Evolutionary conservation across 2,888 invertebrate genomes (phyloP), one percentile per base, ranked within the genome.

Genomic region (Chymomyza caudatula): DNA sequence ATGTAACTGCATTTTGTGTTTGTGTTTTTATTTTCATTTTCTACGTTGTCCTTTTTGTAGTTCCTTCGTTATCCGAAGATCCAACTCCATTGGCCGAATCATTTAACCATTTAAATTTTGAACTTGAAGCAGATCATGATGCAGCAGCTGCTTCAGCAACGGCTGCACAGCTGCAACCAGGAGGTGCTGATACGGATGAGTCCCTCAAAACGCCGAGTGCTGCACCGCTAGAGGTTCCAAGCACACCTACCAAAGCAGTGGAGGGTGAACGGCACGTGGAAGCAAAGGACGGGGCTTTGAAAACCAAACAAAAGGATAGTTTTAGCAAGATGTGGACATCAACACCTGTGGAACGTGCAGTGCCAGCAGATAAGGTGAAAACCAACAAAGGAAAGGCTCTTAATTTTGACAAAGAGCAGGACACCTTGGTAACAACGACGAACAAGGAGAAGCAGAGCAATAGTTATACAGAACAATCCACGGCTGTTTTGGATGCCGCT

Each of bases 11-110:
- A 37, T 37, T 60, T 60, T 53, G 22, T 54, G 47, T 65, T 37
- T 37, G 29, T 47, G 29, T 58, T 42, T 8, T 29, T 44, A 11
- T 42, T 58, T 47, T 58, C 11, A 15, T 69, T 54, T 4, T 47
- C 19, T 63, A 22, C 51, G 66, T 11, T 73, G 29, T 65, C 59
- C 52, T 69, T 53, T 76, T 53, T 76, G 67, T 88, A 90, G 90
- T 90, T 77, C 91, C 91, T 85, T 91, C 91, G 68, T 81, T 91
- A 76, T 90, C 91, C 69, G 91, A 91, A 88, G 91, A 91, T 87
- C 90, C 90, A 77, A 91, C 91, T 76, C 91, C 91, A 77, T 86
- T 91, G 87, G 90, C 90, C 59, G 91, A 91, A 85, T 74, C 78
- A 29, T 84, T 88, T 81, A 90, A 90, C 87, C 87, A 88, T 85